Conservation (phyloP, 2,888 invertebrate genomes). For the Agrypnus murinus region DNA sequence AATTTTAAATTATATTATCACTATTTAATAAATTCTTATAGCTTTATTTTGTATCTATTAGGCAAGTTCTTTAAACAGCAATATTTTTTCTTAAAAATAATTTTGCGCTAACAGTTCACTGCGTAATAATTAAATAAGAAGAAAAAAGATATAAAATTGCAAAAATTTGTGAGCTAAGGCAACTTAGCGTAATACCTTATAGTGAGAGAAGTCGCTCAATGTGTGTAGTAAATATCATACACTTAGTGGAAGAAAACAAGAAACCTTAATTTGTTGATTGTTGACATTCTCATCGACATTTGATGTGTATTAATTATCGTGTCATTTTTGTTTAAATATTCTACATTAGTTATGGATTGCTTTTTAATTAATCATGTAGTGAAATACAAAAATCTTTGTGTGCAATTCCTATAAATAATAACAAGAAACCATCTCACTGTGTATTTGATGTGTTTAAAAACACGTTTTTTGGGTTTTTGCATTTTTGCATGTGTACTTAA, state of each 20-base stretch:
- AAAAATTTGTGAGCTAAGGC: constrained; percentile 60
- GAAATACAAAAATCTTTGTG: constrained; percentile 11
- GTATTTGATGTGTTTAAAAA: constrained; percentile 23
- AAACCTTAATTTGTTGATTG: constrained; percentile 23
- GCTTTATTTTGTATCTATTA: constrained; percentile 11
- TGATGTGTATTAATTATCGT: constrained; percentile 8
- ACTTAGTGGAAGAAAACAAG: constrained; percentile 31
- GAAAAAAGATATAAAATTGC: neutral
- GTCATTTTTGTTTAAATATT: constrained; percentile 18
- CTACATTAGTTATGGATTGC: neutral
- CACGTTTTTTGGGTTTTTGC: constrained; percentile 27
- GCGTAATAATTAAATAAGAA: neutral
- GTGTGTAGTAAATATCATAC: constrained; percentile 58
- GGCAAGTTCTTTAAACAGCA: too few species aligned
- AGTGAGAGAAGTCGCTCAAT: constrained; percentile 66
- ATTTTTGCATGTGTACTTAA: constrained; percentile 45
- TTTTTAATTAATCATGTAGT: neutral
- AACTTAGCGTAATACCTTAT: constrained; percentile 61
- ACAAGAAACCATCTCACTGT: constrained; percentile 20
- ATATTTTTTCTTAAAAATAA: too few species aligned
- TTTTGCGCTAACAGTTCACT: too few species aligned
- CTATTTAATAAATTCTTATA: constrained; percentile 16
- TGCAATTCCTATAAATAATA: constrained; percentile 16
- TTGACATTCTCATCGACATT: constrained; percentile 34
- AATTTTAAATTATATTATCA: constrained; percentile 25